These are phyloP conservation scores for Muscidifurax raptorellus DNA, from an alignment of 1,140 invertebrate species.

Conservation along the genomic window DNA sequence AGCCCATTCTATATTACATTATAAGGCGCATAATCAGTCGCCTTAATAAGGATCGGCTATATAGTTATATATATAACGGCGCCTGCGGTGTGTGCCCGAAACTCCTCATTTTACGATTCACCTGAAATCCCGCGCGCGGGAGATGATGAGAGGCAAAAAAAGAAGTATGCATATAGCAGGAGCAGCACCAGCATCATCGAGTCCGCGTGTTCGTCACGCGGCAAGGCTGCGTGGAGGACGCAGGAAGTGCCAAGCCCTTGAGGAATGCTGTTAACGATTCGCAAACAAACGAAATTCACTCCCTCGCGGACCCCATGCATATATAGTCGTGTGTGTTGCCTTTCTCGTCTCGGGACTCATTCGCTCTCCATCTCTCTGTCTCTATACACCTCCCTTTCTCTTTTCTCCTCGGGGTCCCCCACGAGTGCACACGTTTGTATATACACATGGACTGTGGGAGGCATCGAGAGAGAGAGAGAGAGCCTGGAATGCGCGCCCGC, in stretches of 20 bases:
- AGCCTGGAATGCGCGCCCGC: slow-evolving; percentile 43
- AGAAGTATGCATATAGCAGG: not conserved
- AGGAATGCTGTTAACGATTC: slow-evolving; percentile 59
- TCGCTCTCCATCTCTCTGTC: slow-evolving; percentile 13
- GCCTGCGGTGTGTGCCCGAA: not conserved
- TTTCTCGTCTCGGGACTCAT: slow-evolving; percentile 29
- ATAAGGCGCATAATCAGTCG: not conserved
- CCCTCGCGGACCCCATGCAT: slow-evolving; percentile 9
- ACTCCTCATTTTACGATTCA: slow-evolving; percentile 23
- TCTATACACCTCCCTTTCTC: slow-evolving; percentile 25
- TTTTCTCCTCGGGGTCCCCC: slow-evolving; percentile 18
- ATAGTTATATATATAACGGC: slow-evolving; percentile 10
- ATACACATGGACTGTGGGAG: slow-evolving; percentile 49
- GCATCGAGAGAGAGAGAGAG: slow-evolving; percentile 15
- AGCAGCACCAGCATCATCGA: not conserved
- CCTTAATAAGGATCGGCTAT: slow-evolving; percentile 1
- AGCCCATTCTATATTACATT: not conserved
- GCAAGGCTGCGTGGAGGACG: slow-evolving; percentile 61
- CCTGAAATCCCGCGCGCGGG: not conserved
- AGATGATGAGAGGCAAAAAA: not conserved
- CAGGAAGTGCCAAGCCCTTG: slow-evolving; percentile 53
- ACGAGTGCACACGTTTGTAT: not conserved
- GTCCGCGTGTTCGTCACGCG: slow-evolving; percentile 47
- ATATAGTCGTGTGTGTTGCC: not conserved
- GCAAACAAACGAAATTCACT: slow-evolving; percentile 60